Evolutionary conservation across 2,888 invertebrate species (phyloP).

Genomic region (Hydraecia micacea): DNA sequence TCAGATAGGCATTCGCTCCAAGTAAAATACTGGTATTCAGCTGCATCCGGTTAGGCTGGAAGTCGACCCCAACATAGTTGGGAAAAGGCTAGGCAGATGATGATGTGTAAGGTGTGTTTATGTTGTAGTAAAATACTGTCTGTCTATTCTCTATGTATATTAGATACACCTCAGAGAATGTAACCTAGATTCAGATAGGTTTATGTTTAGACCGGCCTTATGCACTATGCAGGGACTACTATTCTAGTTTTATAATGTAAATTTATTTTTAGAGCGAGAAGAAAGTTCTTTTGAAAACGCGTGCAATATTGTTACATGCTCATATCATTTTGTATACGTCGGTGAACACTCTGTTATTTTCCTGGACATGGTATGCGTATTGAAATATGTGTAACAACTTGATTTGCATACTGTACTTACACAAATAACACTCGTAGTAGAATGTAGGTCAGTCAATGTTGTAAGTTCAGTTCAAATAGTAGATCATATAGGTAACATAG

Average conservation of each 20-base stretch:
- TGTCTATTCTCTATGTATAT: conserved; percentile 42
- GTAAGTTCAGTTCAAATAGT: not conserved
- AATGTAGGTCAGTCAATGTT: not conserved
- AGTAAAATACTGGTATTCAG: too few species aligned
- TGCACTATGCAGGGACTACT: conserved; percentile 21
- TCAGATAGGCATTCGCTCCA: too few species aligned
- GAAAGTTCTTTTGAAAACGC: not conserved
- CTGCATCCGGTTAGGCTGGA: too few species aligned
- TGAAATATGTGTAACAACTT: not conserved
- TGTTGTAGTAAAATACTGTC: conserved; percentile 6
- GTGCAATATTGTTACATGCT: not conserved
- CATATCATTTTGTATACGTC: not conserved
- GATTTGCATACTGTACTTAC: not conserved
- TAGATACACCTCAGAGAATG: conserved; percentile 54
- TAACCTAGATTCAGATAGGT: conserved; percentile 57
- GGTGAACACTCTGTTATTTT: not conserved
- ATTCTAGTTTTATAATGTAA: conserved; percentile 32
- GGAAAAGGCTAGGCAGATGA: too few species aligned
- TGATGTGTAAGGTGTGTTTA: not conserved
- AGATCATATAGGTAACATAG: not conserved
- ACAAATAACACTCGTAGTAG: not conserved
- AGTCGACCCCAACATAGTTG: too few species aligned
- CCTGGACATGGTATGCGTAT: not conserved
- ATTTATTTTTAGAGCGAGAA: conserved; percentile 15
- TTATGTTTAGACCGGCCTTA: conserved; percentile 55